A percentile compares a stretch with the other conserved stretches of the same genome.
These are phyloP conservation scores for Macrosteles quadrilineatus DNA, from an alignment of 1,140 invertebrate species.

Conservation along the genomic window DNA sequence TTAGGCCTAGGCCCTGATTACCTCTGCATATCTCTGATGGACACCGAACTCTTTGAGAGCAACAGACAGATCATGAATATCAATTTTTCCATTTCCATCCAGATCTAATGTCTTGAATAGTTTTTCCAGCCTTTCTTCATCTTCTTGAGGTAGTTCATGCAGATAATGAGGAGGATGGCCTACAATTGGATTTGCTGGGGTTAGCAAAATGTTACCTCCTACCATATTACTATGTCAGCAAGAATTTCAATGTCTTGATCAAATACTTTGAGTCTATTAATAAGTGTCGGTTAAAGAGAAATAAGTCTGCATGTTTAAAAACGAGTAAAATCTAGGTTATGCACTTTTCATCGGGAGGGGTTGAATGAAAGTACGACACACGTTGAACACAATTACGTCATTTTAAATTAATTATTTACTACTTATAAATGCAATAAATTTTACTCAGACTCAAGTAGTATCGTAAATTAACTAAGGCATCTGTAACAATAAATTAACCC, in stretches of 20 bases:
- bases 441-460: too few relatives aligned
- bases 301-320: too few relatives aligned
- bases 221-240: neutral
- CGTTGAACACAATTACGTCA: too few relatives aligned
- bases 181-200: conserved; percentile 33
- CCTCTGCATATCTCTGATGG: conserved; percentile 87
- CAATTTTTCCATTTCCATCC: conserved; percentile 93
- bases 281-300: too few relatives aligned
- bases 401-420: too few relatives aligned
- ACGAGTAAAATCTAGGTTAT: conserved; percentile 7
- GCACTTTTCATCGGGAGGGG: too few relatives aligned
- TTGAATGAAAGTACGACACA: too few relatives aligned
- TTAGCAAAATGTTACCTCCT: neutral
- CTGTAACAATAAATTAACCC: too few relatives aligned
- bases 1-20: conserved; percentile 53
- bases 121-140: conserved; percentile 78
- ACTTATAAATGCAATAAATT: too few relatives aligned
- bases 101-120: conserved; percentile 86
- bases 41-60: conserved; percentile 83
- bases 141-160: conserved; percentile 56
- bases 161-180: conserved; percentile 43
- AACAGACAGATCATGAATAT: conserved; percentile 85
- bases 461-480: too few relatives aligned
- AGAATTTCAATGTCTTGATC: too few relatives aligned
- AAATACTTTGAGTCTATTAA: too few relatives aligned